Base-by-base conservation (phyloP, 2,888 invertebrate genomes). In the Ophion ellenae region DNA sequence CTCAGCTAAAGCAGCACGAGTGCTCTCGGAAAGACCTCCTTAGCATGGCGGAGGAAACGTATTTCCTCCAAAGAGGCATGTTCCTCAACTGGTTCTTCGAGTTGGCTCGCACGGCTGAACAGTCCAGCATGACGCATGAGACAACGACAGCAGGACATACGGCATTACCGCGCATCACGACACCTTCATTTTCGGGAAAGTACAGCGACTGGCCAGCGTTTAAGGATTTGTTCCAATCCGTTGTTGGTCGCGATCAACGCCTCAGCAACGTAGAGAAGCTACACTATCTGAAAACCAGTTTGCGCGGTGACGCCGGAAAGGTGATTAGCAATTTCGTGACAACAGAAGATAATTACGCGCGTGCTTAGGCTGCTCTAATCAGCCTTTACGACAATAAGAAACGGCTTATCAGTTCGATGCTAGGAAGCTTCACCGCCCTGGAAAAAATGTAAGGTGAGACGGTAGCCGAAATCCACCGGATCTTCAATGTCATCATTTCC, bases 181-280 rank as follows among this genome's bases (percentile, higher is more conserved):
- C 14, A 11, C 47, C 47, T 3, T 14, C 10, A 3, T 61, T 61
- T n/a, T 7, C 10, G 4, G 61, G 61, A 5, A 4, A n/a, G 9
- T 61, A 5, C 20, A 14, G 10, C n/a, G 24, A 24, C 61, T 20
- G 61, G 20, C n/a, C 20, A 2, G 5, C 20, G 10, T 61, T 20
- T 14, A 61, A 20, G 61, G 24, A 61, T 9, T 5, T 61, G 20
- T 61, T 61, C 61, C 11, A 14, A 10, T 0, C 1, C 88, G 0
- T 92, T 94, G 76, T 88, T 90, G 87, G 76, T 79, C 9, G 57
- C 80, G 2, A 20, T 83, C 3, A 11, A 53, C 24, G 69, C 80
- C 17, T 24, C 24, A 24, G 24, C 24, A 24, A 24, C 24, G 24
- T 24, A 24, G 24, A 24, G 81, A 53, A 3, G 17, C 1, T 67